Percentiles rank a stretch among this genome's conserved stretches.
These are phyloP conservation scores for Tinea semifulvella DNA, from an alignment of 2,888 invertebrate genomes.

Conservation along the genomic window DNA sequence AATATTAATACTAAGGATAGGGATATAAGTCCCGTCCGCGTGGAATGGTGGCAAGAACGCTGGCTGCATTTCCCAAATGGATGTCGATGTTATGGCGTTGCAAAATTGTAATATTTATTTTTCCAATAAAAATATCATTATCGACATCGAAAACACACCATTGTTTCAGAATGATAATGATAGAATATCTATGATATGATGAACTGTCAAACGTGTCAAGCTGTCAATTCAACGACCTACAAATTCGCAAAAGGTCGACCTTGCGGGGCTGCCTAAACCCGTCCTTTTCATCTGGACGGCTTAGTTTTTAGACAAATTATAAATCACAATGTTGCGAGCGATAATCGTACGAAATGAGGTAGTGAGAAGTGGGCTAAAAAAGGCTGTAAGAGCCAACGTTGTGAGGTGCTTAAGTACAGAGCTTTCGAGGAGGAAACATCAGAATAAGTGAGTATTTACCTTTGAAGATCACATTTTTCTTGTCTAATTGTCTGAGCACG, in stretches of 20 bases:
- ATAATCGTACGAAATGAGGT: conserved; percentile 74
- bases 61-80: too few species aligned
- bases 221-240: conserved; percentile 42
- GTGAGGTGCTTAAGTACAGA: conserved; percentile 69
- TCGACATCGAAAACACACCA: too few species aligned
- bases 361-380: conserved; percentile 69
- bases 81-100: too few species aligned
- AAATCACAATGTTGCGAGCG: conserved; percentile 75
- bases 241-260: conserved; percentile 55
- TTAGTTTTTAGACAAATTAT: conserved; percentile 32
- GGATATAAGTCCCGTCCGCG: too few species aligned
- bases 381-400: conserved; percentile 65
- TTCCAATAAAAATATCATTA: too few species aligned
- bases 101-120: too few species aligned
- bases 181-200: too few species aligned
- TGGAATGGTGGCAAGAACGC: too few species aligned
- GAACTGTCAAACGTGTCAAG: background rate
- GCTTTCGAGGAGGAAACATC: conserved; percentile 69
- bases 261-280: conserved; percentile 26
- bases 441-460: conserved; percentile 60
- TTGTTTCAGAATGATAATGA: too few species aligned
- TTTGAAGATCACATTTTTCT: too few species aligned
- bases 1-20: too few species aligned
- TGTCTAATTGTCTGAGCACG: background rate
- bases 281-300: conserved; percentile 52